Evolutionary conservation across 1,140 invertebrate genomes (phyloP), one percentile per base, ranked within the genome.

Genomic region (Geopemphigus sp.): DNA sequence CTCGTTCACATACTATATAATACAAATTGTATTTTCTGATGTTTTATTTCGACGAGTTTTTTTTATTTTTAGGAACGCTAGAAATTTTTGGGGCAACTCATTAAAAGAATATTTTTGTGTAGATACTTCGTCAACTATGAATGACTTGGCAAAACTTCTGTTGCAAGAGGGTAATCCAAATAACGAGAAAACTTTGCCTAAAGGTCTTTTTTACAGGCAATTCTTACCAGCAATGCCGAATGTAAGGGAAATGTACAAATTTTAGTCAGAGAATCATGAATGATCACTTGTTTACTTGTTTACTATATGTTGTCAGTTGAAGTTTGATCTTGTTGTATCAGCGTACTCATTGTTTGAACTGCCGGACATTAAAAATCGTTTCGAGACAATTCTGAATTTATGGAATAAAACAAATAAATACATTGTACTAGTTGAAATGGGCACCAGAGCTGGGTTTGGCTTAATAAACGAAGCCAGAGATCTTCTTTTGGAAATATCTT

Each of bases 381-480:
- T 95, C 24, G 88, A 94, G 83, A 88, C 89, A 0, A 85, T 96
- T 81, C 85, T 91, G 24, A 93, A 91, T 84, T 86, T 97, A 19
- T 97, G 95, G 95, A 90, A 89, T 57, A 96, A 95, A 87, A 95
- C 94, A 15, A 87, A 90, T 81, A 88, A 91, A 19, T 95, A 93
- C 85, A 86, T 97, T 82, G 88, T 98, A 53, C 86, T 98, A 56
- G 89, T 95, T 17, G 95, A 98, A 86, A 88, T 92, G 83, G 96
- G 96, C 10, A 92, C 91, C 0, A 91, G 90, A 83, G 89, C 90
- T 59, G 95, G 95, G 11, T 96, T 92, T 83, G 87, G 90, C 88
- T 70, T 89, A 19, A 86, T 93, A 0, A 92, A 90, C 81, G 93
- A 94, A 88, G 91, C 91, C 1, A 86, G 93, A 83, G 90, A 92